Conservation (phyloP, 2,797 vertebrate species). For the Rhinichthys osculus region DNA sequence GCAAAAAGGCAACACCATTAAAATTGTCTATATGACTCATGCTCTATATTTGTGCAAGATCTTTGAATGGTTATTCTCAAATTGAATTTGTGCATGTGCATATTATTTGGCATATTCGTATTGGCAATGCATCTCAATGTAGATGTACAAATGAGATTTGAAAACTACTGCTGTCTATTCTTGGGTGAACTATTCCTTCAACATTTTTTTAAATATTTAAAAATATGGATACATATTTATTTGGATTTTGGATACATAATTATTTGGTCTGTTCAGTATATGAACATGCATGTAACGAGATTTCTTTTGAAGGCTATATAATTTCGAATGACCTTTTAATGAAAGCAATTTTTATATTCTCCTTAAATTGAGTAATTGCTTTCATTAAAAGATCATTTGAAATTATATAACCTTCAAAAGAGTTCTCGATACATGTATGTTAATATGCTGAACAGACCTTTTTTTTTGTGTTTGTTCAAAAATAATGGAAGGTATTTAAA, state of each 20-base stretch:
- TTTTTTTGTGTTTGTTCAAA: background rate
- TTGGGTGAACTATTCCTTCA: background rate
- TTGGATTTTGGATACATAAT: too few relatives aligned
- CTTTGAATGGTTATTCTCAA: background rate
- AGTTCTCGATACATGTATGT: background rate
- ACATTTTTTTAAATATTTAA: background rate
- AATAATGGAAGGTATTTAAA: background rate
- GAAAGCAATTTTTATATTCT: background rate
- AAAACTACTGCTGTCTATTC: background rate
- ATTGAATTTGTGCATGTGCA: background rate
- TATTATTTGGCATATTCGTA: background rate
- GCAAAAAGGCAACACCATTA: background rate
- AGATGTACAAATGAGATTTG: background rate
- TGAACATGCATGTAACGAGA: background rate
- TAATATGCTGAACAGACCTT: background rate
- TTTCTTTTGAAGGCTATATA: background rate
- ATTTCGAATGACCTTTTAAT: background rate
- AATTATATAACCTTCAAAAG: background rate
- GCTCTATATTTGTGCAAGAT: background rate
- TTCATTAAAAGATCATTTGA: background rate
- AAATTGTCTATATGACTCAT: background rate
- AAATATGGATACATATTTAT: too few relatives aligned
- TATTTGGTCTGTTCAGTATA: background rate
- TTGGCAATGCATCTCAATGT: background rate
- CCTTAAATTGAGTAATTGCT: background rate